Base-by-base conservation (phyloP, 2,888 invertebrate species). In the Reticulitermes lucifugus region DNA sequence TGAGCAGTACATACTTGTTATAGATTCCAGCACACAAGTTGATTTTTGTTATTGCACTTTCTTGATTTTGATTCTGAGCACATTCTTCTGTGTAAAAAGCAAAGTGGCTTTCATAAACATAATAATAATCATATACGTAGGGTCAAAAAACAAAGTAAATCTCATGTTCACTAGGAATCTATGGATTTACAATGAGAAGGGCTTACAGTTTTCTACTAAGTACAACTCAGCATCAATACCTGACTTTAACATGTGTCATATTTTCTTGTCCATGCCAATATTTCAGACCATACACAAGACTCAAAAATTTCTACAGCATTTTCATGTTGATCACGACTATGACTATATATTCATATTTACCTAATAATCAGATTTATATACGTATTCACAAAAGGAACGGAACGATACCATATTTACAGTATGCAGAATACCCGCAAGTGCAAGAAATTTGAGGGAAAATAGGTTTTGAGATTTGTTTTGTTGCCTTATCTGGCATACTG, bases 321-420 rank as follows among this genome's bases (percentile, higher is more conserved):
- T 82, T 79, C 80, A 55, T 85, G 85, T 80, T 43, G 71, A 75
- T 79, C 79, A 83, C 83, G 73, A 85, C 77, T 59, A 75, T 55
- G 83, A 84, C 73, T 83, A 86, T 85, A 85, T 85, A 85, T 83
- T 83, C 75, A 86, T 87, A 85, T 85, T 77, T 85, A 83, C 83
- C 80, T 84, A 86, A 85, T 85, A 84, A 83, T 83, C 83, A 84
- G 83, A 85, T 86, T 85, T 87, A 87, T 85, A 87, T 87, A 87
- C 87, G 86, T 87, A 87, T 87, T 87, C 87, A 87, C 87, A 87
- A 86, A 87, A 87, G 87, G 86, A 87, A 87, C 86, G 86, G 87
- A 87, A 86, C 86, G 86, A 84, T 86, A 87, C 87, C 86, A 77
- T 87, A 87, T 87, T 86, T 87, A 87, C 87, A 87, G 80, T 70